Base-by-base conservation (phyloP, 2,797 vertebrate species). In the Vespertilio murinus region DNA sequence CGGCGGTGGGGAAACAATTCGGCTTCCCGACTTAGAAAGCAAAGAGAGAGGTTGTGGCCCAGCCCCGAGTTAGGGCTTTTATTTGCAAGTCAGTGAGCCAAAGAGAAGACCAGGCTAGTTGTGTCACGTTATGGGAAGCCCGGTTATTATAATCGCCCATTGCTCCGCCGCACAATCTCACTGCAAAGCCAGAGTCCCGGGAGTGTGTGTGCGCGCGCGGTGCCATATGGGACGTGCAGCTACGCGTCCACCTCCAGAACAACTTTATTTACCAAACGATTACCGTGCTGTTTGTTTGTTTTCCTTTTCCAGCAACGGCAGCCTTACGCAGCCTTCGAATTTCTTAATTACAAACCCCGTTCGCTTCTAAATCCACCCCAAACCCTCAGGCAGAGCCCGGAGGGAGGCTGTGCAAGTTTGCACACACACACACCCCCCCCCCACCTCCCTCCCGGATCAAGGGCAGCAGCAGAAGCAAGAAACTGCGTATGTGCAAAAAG, bases 401-500 rank as follows among this genome's bases (percentile, higher is more conserved):
- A 96, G 94, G 93, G 95, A 97, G 93, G 95, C 94, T 97, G 94
- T 96, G 97, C 96, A 97, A 97, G 91, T 97, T 97, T 97, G 96
- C 88, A 91, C 75, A 88, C 94, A 94, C 94, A 47, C 42, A 47
- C 45, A 47, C 45, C 17, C 91, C 80, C 95, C 45, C 17, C 91
- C 80, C 95, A 95, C 95, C 96, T 95, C 96, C 95, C 96, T 95
- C 96, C 96, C 69, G 90, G 96, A 97, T 92, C 94, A 87, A 97
- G 97, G 96, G 96, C 97, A 97, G 90, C 88, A 95, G 96, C 94
- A 92, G 82, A 97, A 52, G 96, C 49, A 67, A 77, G 96, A 42
- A 77, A 93, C 94, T 96, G 95, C 95, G 98, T 97, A 94, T 97
- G 97, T 96, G 97, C 97, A 98, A 98, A 98, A 97, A 98, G 96